Base-by-base conservation (phyloP, 2,888 invertebrate genomes). In the Hirudinaria manillensis region DNA sequence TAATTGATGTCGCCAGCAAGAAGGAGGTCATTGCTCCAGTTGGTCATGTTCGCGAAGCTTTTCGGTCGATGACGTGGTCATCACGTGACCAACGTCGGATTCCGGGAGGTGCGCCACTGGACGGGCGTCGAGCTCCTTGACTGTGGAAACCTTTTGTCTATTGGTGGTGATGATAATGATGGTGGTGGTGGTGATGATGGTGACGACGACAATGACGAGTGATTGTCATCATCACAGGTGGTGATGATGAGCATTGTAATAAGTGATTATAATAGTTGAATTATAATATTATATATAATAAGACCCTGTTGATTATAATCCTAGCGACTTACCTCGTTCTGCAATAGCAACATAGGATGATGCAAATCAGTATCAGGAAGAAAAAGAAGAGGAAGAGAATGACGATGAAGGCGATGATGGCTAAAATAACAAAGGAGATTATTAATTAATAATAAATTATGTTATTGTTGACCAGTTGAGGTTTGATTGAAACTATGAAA, bases 71-170 rank as follows among this genome's bases (percentile, higher is more conserved):
- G 68, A 67, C 24, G 71, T 29, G 19, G 19, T 45, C 68, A 36
- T 51, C 38, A 29, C 24, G 45, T 55, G 29, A 56, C 27, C 34
- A 27, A 38, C 24, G 32, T 10, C 19, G 16, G 38, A 36, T 27
- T 73, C 65, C 6, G 73, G 73, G 24, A 65, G 38, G 24, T 73
- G 61, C 10, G 73, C 73, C 65, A 73, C 65, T 29, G 56, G 56
- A 32, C 73, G 19, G 19, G 73, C 38, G 56, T 73, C 73, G 19
- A 73, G 34, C n/a, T 36, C 32, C n/a, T 68, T 68, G 24, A 65
- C 38, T 29, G 56, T 56, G 3, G 34, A 27, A 56, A 65, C 65
- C n/a, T 73, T 73, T 13, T 38, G 7, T n/a, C 73, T 73, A 45
- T 27, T 4, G 38, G 2, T 67, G 68, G 10, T 68, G 34, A 4